Evolutionary conservation across 1,140 invertebrate genomes (phyloP).

Genomic region (Heliconius eleuchia): DNA sequence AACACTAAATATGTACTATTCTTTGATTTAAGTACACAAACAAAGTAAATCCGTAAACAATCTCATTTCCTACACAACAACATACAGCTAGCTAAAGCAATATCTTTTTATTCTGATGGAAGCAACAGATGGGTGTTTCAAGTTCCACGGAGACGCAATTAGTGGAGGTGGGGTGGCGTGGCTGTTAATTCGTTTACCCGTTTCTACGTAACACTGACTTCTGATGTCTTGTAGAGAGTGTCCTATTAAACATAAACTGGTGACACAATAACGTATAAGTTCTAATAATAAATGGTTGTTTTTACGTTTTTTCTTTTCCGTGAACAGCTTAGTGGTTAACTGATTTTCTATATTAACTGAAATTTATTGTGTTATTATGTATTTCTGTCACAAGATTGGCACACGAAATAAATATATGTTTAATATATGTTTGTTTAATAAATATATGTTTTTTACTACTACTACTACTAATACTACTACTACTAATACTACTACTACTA

Average conservation of each 20-base stretch:
- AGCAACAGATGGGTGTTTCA: constrained; percentile 12
- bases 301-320: not conserved
- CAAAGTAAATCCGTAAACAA: not conserved
- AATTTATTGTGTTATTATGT: too few species aligned
- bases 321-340: not conserved
- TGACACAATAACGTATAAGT: not conserved
- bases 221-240: constrained; percentile 17
- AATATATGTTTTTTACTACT: too few species aligned
- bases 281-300: not conserved
- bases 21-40: not conserved
- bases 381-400: too few species aligned
- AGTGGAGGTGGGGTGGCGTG: constrained; percentile 11
- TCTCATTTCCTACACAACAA: not conserved
- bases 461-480: too few species aligned
- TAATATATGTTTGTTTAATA: too few species aligned
- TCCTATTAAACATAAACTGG: not conserved
- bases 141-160: constrained; percentile 21
- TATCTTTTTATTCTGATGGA: constrained; percentile 11
- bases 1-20: too few species aligned
- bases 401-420: too few species aligned
- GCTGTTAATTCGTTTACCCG: constrained; percentile 31
- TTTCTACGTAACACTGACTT: constrained; percentile 19
- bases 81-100: not conserved
- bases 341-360: not conserved
- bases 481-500: too few species aligned